Base-by-base conservation (phyloP, 1,140 invertebrate species). In the Diorhabda carinulata region DNA sequence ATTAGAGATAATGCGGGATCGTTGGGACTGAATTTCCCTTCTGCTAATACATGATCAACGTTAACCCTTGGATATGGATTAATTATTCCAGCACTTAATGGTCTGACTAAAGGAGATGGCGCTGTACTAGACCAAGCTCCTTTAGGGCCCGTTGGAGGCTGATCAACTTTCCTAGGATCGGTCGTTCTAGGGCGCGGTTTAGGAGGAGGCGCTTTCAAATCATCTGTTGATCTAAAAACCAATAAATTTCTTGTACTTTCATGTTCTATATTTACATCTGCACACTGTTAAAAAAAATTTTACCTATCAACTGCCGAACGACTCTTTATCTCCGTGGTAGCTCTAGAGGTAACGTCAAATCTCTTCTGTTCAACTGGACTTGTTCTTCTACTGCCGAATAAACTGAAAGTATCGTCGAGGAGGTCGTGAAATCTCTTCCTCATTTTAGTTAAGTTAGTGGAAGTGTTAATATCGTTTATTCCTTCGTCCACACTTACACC, bases 1-100 rank as follows among this genome's bases (percentile, higher is more conserved):
- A 89, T 89, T 4, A 90, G 78, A 8, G 87, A 86, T n/a, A 87
- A 83, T 0, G 87, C 88, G 0, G 88, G 86, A 78, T 89, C 88
- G 25, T 82, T 83, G 2, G 82, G 79, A 41, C 79, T 71, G 43
- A 88, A 81, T 56, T 78, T 79, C 64, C 82, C 78, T 68, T 87
- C 84, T 3, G 81, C 75, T 42, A 85, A 75, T 42, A 86, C 79
- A 43, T 83, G 81, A 6, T 78, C 82, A 0, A 83, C 80, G 68
- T 85, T 81, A 40, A 86, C 76, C 68, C 78, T 79, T 5, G 84
- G 82, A 5, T 82, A 72, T 5, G 63, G 71, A 70, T 78, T 81
- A 9, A 64, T 70, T 6, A 76, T 68, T 43, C 7, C 87, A 40
- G 80, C 87, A 72, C 86, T 88, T 45, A 88, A 76, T 1, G 87